Evolutionary conservation across 2,797 vertebrate species (phyloP).

Genomic region (Pangasius djambal): DNA sequence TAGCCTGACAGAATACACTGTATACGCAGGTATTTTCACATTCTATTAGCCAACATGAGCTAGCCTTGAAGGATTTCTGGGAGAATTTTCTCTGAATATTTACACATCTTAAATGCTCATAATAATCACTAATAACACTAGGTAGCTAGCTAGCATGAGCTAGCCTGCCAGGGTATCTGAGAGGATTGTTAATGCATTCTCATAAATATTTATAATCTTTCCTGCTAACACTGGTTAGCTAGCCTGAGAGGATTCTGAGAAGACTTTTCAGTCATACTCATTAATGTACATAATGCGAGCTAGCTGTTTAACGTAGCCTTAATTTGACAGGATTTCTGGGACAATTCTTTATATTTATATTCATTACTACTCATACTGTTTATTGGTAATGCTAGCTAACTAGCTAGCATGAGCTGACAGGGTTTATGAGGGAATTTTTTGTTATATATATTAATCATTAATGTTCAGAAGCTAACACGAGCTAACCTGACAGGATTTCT

Average conservation of each 20-base stretch:
- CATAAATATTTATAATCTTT: background rate
- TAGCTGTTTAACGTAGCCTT: background rate
- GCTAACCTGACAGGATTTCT: background rate
- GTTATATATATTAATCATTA: background rate
- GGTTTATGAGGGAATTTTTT: no score
- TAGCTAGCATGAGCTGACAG: background rate
- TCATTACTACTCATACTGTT: background rate
- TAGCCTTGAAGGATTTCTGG: background rate
- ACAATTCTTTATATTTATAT: slow-evolving; percentile 3
- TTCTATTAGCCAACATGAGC: background rate
- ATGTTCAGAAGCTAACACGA: background rate
- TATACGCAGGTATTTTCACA: background rate
- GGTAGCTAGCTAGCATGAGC: background rate
- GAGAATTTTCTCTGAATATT: background rate
- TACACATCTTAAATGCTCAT: no score
- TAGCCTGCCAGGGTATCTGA: background rate
- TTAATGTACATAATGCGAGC: background rate
- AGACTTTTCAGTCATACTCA: no score
- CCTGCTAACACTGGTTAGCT: background rate
- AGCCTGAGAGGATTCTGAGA: background rate
- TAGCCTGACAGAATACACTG: background rate
- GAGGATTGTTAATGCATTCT: background rate
- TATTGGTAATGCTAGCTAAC: background rate
- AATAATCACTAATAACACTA: background rate
- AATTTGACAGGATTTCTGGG: background rate